phyloP scores from a whole-genome alignment of 2,888 invertebrate genomes.

The Cephus spinipes region DNA sequence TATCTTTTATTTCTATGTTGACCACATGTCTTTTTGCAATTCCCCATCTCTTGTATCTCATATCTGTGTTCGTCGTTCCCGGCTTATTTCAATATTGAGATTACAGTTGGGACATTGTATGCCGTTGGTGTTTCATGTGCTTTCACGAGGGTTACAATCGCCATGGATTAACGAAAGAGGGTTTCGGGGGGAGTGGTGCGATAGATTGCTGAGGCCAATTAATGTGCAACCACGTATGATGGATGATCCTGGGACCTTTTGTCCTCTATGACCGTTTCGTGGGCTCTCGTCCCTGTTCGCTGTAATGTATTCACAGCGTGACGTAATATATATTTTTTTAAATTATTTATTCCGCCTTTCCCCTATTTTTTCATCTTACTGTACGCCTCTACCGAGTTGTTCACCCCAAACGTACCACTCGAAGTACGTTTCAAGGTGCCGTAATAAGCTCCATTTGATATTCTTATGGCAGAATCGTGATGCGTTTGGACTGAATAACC shows the following conservation, averaged over 20 bases:
- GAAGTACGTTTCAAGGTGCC: no score
- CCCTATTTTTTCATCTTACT: no score
- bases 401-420: no score
- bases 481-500: no score
- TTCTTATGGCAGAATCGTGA: no score
- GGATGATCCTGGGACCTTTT: background rate
- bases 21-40: background rate
- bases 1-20: no score
- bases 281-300: no score
- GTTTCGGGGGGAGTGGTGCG: background rate
- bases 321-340: no score
- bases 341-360: no score
- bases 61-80: background rate
- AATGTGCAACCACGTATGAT: background rate
- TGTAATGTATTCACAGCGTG: no score
- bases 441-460: no score
- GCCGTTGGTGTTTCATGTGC: constrained; percentile 8
- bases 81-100: constrained; percentile 7
- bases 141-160: constrained; percentile 11
- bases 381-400: no score
- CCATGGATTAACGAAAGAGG: background rate
- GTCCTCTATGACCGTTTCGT: background rate
- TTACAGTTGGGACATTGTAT: constrained; percentile 7
- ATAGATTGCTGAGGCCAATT: background rate
- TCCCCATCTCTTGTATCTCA: constrained; percentile 6